Base-by-base conservation (phyloP, 2,113 vertebrate species). In the Microtus richardsoni region DNA sequence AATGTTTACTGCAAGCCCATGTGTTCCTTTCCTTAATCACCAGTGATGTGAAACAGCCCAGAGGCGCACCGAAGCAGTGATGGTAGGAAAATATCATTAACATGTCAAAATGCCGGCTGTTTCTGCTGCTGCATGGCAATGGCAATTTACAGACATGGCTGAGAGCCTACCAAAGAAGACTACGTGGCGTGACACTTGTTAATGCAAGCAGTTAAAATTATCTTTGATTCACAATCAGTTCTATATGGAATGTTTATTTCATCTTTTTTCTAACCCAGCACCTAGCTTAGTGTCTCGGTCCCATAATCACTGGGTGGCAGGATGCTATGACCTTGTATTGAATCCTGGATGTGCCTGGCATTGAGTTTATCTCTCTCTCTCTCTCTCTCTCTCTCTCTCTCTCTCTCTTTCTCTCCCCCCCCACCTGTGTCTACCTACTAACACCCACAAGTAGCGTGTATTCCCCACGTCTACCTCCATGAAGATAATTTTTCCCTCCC, bases 11-110 rank as follows among this genome's bases (percentile, higher is more conserved):
- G 73, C 74, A 39, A 89, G 79, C 83, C 60, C 74, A 2, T 33
- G 73, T 93, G 75, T 91, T 95, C 78, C 84, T 90, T 96, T 96
- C 91, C 88, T 97, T 96, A 94, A 85, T 96, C 93, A 85, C 64
- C 84, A 93, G 74, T 36, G 88, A 96, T 91, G 74, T 36, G 87
- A 93, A 85, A 44, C 89, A 80, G 79, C 91, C 90, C 95, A 88
- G 49, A 91, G 94, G 54, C 58, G 44, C 89, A 49, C 0, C 1
- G 83, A 91, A 66, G 93, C n/a, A 58, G 79, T 0, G 5, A 54
- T 64, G 62, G 49, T 3, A 41, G 60, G 68, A 95, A 89, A 92
- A 85, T 84, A 79, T 66, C 94, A 93, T 91, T 95, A 91, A 88
- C 36, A 21, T 62, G 44, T 89, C 93, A 94, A 64, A 88, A 70